Conservation (phyloP, 2,113 vertebrate genomes). For the Hypocryptadius cinnamomeus region DNA sequence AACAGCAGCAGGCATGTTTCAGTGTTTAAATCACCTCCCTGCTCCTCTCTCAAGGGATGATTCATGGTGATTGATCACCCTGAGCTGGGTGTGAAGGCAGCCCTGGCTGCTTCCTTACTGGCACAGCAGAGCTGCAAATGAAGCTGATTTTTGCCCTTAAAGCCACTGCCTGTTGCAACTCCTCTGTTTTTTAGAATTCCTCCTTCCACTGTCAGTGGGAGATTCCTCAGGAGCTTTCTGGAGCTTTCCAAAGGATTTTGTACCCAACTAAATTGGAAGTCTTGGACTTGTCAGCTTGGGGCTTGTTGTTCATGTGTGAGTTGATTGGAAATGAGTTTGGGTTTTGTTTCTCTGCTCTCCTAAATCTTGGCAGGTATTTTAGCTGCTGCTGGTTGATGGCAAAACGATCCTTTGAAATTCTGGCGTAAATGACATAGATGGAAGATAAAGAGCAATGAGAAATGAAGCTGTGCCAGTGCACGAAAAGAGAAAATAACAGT, state of each 20-base stretch:
- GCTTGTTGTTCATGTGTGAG: neutral
- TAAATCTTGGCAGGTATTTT: neutral
- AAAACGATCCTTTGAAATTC: neutral
- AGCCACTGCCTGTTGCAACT: neutral
- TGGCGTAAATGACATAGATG: neutral
- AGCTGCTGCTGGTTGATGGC: neutral
- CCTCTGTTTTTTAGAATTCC: neutral
- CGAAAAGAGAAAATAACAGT: neutral
- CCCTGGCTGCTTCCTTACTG: neutral
- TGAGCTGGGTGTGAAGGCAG: neutral
- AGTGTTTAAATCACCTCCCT: neutral
- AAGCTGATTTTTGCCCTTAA: neutral
- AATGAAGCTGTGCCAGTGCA: neutral
- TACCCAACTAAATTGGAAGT: neutral
- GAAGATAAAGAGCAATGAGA: neutral
- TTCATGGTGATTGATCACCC: slow-evolving; percentile 39
- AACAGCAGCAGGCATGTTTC: slow-evolving; percentile 8
- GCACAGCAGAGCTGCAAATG: neutral
- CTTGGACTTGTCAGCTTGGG: neutral
- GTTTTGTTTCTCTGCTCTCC: neutral
- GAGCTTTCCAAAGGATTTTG: neutral
- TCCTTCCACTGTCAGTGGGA: neutral
- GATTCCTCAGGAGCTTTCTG: neutral
- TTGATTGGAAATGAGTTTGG: neutral
- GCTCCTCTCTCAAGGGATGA: neutral